phyloP scores from a whole-genome alignment of 2,797 vertebrate genomes.

The Liparis tanakae region DNA sequence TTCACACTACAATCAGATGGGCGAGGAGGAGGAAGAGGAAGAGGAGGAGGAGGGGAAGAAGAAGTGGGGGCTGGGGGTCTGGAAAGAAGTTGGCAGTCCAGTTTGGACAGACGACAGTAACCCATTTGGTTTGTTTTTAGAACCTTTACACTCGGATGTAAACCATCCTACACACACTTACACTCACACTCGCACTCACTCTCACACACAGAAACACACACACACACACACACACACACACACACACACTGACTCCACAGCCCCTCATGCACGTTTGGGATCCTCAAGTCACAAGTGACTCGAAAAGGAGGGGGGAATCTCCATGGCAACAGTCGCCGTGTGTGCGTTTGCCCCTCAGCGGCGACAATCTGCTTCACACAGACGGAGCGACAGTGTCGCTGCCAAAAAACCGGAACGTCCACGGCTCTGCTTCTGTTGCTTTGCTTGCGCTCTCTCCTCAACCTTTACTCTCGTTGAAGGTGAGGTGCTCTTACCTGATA shows the following conservation, averaged over 20 bases:
- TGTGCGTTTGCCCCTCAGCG: slow-evolving; percentile 29
- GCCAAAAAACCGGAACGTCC: slow-evolving; percentile 29
- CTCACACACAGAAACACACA: neutral
- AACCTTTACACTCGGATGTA: slow-evolving; percentile 10
- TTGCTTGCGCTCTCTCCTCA: slow-evolving; percentile 15
- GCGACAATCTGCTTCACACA: slow-evolving; percentile 33
- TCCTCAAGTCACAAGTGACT: slow-evolving; percentile 15
- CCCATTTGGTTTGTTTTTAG: slow-evolving; percentile 8
- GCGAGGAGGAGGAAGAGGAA: neutral
- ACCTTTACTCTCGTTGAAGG: slow-evolving; percentile 26
- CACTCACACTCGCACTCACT: neutral
- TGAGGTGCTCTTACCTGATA: slow-evolving; percentile 42
- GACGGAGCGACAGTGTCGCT: slow-evolving; percentile 35
- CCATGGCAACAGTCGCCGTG: slow-evolving; percentile 42
- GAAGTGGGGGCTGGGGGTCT: neutral
- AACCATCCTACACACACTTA: slow-evolving; percentile 11
- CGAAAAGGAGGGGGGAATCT: slow-evolving; percentile 28
- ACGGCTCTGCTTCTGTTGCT: slow-evolving; percentile 9
- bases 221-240: too few species aligned
- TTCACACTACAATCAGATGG: slow-evolving; percentile 42
- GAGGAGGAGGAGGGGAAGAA: neutral
- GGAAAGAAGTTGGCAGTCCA: slow-evolving; percentile 1
- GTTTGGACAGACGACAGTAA: neutral
- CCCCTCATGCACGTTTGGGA: slow-evolving; percentile 22
- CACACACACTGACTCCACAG: slow-evolving; percentile 1